Conservation (phyloP, 1,140 invertebrate species). For the Hyles vespertilio region DNA sequence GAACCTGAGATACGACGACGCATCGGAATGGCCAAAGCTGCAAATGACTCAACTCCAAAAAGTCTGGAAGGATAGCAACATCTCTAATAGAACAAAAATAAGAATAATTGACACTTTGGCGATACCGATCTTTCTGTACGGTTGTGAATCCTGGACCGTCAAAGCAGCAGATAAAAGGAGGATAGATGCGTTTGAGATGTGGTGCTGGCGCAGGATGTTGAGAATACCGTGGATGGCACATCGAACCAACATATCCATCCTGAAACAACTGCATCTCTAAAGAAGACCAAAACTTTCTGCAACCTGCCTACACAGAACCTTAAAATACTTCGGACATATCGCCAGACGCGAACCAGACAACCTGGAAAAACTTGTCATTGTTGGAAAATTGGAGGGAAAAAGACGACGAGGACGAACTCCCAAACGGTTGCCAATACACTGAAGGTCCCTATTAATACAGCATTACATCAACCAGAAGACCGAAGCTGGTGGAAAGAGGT, state of each 20-base stretch:
- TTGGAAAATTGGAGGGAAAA: too few relatives aligned
- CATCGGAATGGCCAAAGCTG: slow-evolving; percentile 13
- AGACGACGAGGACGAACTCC: too few relatives aligned
- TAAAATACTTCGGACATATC: too few relatives aligned
- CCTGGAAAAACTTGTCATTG: too few relatives aligned
- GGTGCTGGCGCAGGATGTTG: slow-evolving; percentile 26
- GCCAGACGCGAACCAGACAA: neutral
- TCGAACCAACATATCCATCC: slow-evolving; percentile 15
- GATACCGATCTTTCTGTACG: slow-evolving; percentile 22
- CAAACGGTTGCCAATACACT: too few relatives aligned
- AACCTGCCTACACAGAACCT: too few relatives aligned
- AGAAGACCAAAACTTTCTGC: too few relatives aligned
- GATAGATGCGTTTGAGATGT: slow-evolving; percentile 33
- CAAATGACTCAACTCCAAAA: slow-evolving; percentile 13
- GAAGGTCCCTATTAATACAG: too few relatives aligned
- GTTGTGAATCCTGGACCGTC: slow-evolving; percentile 28
- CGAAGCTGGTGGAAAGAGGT: too few relatives aligned
- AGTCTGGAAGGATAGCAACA: slow-evolving; percentile 17
- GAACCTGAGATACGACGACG: slow-evolving; percentile 8
- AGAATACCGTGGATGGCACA: slow-evolving; percentile 19
- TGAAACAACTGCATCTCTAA: too few relatives aligned
- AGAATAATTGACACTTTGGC: slow-evolving; percentile 9
- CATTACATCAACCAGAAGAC: too few relatives aligned
- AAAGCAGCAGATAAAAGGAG: slow-evolving; percentile 15
- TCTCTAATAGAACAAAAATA: slow-evolving; percentile 11